Conservation (phyloP, 2,888 invertebrate species). For the Drosophila antonietae region DNA sequence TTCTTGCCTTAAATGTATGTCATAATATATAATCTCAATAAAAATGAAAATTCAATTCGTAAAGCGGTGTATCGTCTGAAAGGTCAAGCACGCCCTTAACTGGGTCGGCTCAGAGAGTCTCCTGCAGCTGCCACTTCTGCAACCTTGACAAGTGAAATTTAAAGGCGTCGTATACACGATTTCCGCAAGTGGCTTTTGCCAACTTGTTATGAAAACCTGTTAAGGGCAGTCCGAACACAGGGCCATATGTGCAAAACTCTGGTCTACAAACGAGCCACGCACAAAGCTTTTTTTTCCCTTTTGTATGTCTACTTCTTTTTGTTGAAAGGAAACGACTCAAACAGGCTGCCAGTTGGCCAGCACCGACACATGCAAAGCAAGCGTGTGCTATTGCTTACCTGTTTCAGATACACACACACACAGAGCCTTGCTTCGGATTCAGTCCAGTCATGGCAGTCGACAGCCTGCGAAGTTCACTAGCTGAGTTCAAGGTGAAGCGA, state of each 20-base stretch:
- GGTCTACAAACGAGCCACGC: constrained; percentile 61
- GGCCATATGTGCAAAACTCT: constrained; percentile 9
- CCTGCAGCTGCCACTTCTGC: constrained; percentile 32
- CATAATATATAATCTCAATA: constrained; percentile 27
- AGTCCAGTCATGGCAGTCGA: constrained; percentile 46
- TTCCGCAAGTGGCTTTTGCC: constrained; percentile 77
- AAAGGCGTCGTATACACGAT: constrained; percentile 72
- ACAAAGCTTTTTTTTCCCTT: constrained; percentile 50
- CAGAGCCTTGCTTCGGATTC: constrained; percentile 24
- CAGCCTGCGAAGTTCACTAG: constrained; percentile 68
- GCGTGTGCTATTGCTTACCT: constrained; percentile 48
- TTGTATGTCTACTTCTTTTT: constrained; percentile 5
- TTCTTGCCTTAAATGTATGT: constrained; percentile 11
- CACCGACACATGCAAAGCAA: constrained; percentile 24
- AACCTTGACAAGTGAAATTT: constrained; percentile 78
- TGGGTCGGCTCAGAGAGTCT: constrained; percentile 41
- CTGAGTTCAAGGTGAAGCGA: constrained; percentile 78
- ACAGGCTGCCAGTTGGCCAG: constrained; percentile 51
- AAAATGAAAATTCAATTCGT: constrained; percentile 38
- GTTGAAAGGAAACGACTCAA: constrained; percentile 52
- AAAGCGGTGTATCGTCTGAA: constrained; percentile 34
- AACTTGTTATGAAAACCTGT: constrained; percentile 78
- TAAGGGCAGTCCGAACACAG: constrained; percentile 51
- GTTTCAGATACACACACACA: constrained; percentile 10
- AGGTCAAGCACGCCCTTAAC: constrained; percentile 39